Percentiles rank a stretch among this genome's conserved stretches.
phyloP scores from a whole-genome alignment of 2,797 vertebrate genomes.

The Lophius americanus region DNA sequence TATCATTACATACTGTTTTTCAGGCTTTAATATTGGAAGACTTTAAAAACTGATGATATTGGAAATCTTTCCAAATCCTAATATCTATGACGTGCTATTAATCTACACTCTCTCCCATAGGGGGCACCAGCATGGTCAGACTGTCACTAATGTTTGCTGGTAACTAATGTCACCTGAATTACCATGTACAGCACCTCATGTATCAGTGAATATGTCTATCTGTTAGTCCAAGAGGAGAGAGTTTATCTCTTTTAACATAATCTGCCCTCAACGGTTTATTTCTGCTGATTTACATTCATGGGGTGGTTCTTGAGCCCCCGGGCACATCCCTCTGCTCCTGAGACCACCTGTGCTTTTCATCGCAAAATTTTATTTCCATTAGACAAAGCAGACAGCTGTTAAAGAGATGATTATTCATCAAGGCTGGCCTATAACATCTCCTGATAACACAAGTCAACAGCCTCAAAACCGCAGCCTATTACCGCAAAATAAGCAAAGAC shows the following conservation, averaged over 20 bases:
- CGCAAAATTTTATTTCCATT: constrained; percentile 18
- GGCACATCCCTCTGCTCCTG: background rate
- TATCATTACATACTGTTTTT: background rate
- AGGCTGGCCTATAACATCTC: background rate
- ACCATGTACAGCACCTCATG: too few species aligned
- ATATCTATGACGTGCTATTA: background rate
- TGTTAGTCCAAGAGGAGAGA: too few species aligned
- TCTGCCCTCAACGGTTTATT: background rate
- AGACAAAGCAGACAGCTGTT: constrained; percentile 1
- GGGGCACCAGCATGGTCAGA: too few species aligned
- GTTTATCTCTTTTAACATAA: background rate
- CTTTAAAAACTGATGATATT: background rate
- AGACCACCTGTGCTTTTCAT: constrained; percentile 1
- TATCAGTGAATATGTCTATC: too few species aligned
- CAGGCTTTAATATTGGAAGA: too few species aligned
- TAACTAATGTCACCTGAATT: too few species aligned
- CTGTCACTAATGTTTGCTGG: too few species aligned
- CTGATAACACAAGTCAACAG: constrained; percentile 1
- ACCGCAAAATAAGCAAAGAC: constrained; percentile 17
- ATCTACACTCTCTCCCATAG: background rate
- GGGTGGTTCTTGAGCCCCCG: background rate
- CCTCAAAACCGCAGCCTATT: background rate
- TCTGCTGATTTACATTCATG: constrained; percentile 2
- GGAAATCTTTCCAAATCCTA: background rate
- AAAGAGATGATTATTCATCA: constrained; percentile 21